Base-by-base conservation (phyloP, 2,113 vertebrate species). In the Salvelinus sp. region DNA sequence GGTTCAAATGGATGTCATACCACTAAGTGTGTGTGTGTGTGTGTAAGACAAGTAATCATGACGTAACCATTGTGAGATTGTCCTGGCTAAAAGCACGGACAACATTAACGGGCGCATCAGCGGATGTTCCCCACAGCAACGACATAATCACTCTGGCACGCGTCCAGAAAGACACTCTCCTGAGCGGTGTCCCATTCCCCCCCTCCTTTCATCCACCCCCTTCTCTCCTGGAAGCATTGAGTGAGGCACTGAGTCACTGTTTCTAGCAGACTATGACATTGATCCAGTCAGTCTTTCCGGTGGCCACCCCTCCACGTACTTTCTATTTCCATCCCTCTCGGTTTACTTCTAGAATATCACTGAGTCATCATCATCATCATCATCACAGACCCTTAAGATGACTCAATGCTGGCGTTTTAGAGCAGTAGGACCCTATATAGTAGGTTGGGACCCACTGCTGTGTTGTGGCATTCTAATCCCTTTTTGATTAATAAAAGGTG, bases 61-160 rank as follows among this genome's bases (percentile, higher is more conserved):
- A 70, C 44, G 23, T 70, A 44, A 25, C 18, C 48, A n/a, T 38
- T n/a, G 3, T 28, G 10, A 7, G 13, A 30, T 16, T 16, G 3
- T 30, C 16, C 16, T 16, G 25, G 3, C 18, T 18, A 27, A 67
- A 30, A 30, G 14, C 13, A 18, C 6, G 1, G 27, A 20, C 13
- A 20, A 20, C 16, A 30, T 68, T 20, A 20, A 48, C 9, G 4
- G 2, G n/a, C n/a, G n/a, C 23, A 44, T 69, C 16, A 30, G 86
- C 73, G 86, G 80, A 83, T 78, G 64, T 80, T 64, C 76, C 70
- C 67, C 25, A 0, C 9, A 81, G 76, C 13, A 27, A 77, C 91
- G 89, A 92, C 82, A 88, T 92, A 89, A 92, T 84, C 62, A 79
- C 63, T 77, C 70, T 27, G 79, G 83, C 84, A 87, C 85, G 81